A percentile compares a stretch with the other conserved stretches of the same genome.
phyloP scores from a whole-genome alignment of 2,888 invertebrate species.

The Nudaria mundana region DNA sequence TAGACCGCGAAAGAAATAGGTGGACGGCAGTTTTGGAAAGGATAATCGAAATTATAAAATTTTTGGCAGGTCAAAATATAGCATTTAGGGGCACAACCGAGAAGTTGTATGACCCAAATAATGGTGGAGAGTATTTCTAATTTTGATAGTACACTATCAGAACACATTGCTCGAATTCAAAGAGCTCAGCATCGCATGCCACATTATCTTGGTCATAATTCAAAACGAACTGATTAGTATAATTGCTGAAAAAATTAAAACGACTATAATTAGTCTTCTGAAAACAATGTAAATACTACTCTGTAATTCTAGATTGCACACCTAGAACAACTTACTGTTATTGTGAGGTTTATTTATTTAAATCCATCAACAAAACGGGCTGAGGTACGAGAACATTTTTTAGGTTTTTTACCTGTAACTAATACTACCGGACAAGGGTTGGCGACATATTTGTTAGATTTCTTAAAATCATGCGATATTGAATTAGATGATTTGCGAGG shows the following conservation, averaged over 20 bases:
- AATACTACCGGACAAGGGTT: neutral
- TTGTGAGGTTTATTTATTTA: neutral
- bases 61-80: neutral
- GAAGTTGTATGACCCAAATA: too few species aligned
- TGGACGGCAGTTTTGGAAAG: neutral
- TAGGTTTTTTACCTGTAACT: too few species aligned
- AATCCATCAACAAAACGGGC: neutral
- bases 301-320: neutral
- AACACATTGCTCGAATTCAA: neutral
- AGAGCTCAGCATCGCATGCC: neutral
- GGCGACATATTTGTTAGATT: neutral
- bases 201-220: neutral
- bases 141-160: neutral
- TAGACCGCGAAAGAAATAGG: neutral
- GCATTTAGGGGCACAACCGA: neutral
- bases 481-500: constrained; percentile 15
- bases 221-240: neutral
- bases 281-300: neutral
- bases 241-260: neutral
- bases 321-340: neutral
- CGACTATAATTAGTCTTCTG: neutral
- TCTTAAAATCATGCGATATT: neutral
- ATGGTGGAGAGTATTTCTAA: neutral
- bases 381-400: neutral
- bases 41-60: neutral